phyloP scores from a whole-genome alignment of 2,113 vertebrate species.

The Podocnemis expansa region DNA sequence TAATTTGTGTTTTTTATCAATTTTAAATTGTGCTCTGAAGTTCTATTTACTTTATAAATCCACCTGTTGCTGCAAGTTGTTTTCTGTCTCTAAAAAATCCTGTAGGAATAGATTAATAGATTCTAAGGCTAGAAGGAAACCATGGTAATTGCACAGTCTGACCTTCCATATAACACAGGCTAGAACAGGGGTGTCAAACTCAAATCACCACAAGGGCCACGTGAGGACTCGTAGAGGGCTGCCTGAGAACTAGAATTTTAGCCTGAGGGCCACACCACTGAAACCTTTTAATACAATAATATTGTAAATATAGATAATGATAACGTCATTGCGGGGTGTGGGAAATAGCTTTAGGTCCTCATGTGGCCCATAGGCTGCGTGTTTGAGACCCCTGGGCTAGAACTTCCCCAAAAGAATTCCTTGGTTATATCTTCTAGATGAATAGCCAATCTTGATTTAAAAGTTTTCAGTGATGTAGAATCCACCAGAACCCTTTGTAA shows the following conservation, averaged over 20 bases:
- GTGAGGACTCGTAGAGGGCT: too few relatives aligned
- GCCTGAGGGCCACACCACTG: too few relatives aligned
- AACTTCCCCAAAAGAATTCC: background rate
- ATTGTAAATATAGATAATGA: too few relatives aligned
- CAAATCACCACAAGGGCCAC: too few relatives aligned
- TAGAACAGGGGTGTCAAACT: too few relatives aligned
- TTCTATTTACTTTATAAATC: background rate
- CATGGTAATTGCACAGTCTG: background rate
- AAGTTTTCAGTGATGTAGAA: background rate
- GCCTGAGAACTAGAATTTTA: too few relatives aligned
- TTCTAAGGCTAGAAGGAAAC: background rate
- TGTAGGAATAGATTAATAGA: background rate
- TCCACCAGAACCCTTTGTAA: background rate
- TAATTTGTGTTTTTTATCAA: slow-evolving; percentile 38
- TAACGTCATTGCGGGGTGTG: too few relatives aligned
- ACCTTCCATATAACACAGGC: background rate
- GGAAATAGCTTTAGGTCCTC: too few relatives aligned
- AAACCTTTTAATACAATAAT: too few relatives aligned
- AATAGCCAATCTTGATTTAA: background rate
- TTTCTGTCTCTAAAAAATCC: background rate
- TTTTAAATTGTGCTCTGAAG: background rate
- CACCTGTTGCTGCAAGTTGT: background rate
- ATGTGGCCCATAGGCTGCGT: too few relatives aligned
- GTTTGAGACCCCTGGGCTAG: too few relatives aligned
- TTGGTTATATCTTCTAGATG: background rate